Percentiles rank a stretch among this genome's conserved stretches.
phyloP scores from a whole-genome alignment of 1,140 invertebrate genomes.

The Ceratoteleas bidentatus region DNA sequence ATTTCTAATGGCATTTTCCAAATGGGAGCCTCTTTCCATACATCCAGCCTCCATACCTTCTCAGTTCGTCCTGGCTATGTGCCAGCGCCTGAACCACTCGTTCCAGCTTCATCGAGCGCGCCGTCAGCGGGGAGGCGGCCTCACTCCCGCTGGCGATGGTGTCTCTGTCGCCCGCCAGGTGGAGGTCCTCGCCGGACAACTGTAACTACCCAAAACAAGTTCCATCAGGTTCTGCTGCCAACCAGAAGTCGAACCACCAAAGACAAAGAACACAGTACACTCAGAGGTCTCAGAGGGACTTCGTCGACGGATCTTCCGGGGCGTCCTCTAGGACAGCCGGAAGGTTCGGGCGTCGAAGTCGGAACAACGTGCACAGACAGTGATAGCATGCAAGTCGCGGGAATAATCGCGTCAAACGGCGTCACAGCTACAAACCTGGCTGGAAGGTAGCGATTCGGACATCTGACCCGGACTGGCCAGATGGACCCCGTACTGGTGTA shows the following conservation, averaged over 20 bases:
- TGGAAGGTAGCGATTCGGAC: slow-evolving; percentile 89
- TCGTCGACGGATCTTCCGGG: too few species aligned
- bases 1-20: too few species aligned
- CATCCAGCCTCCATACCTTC: slow-evolving; percentile 68
- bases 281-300: slow-evolving; percentile 5
- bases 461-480: slow-evolving; percentile 85
- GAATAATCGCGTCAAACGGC: slow-evolving; percentile 36
- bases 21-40: too few species aligned
- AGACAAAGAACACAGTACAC: slow-evolving; percentile 17
- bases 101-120: slow-evolving; percentile 91
- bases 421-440: slow-evolving; percentile 85
- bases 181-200: slow-evolving; percentile 87
- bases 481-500: slow-evolving; percentile 88
- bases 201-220: slow-evolving; percentile 82
- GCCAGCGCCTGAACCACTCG: slow-evolving; percentile 92
- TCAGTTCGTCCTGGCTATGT: slow-evolving; percentile 92
- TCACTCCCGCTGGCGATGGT: slow-evolving; percentile 84
- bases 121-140: slow-evolving; percentile 91
- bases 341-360: slow-evolving; percentile 5
- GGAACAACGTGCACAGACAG: slow-evolving; percentile 22
- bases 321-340: too few species aligned
- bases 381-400: slow-evolving; percentile 25
- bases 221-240: not conserved
- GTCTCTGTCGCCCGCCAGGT: slow-evolving; percentile 84
- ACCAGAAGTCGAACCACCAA: slow-evolving; percentile 1